Conservation (phyloP, 2,797 vertebrate species). For the Fratercula arctica region DNA sequence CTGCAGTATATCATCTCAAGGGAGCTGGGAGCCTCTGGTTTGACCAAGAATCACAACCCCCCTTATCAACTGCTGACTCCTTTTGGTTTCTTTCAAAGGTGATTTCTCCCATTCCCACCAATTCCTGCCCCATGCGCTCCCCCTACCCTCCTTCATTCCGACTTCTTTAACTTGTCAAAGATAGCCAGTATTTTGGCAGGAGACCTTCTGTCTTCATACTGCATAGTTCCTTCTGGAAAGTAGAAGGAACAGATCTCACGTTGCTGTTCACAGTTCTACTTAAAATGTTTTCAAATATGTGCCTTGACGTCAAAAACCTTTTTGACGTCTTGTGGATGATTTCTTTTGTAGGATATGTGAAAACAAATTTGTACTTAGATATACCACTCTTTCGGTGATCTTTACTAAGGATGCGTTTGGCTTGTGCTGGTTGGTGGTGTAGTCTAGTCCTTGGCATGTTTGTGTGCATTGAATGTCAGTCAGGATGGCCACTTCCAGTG, state of each 20-base stretch:
- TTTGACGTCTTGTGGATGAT: not conserved
- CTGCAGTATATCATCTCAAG: not conserved
- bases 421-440: fast-evolving
- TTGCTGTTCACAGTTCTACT: not conserved
- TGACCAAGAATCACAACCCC: not conserved
- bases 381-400: fast-evolving
- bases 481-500: not conserved
- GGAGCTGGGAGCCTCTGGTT: not conserved
- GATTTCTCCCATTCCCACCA: not conserved
- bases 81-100: not conserved
- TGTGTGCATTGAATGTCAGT: not conserved
- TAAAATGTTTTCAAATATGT: not conserved
- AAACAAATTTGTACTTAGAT: not conserved
- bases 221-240: not conserved
- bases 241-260: not conserved
- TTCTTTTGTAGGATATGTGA: not conserved
- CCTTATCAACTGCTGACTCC: not conserved
- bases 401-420: not conserved
- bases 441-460: not conserved
- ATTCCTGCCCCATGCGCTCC: not conserved
- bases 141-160: not conserved
- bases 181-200: not conserved
- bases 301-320: not conserved
- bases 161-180: constrained; percentile 22
- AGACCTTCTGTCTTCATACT: not conserved